A percentile compares a stretch with the other conserved stretches of the same genome.
Evolutionary conservation across 2,113 vertebrate genomes (phyloP).

Genomic region (Halcyon malimbica): DNA sequence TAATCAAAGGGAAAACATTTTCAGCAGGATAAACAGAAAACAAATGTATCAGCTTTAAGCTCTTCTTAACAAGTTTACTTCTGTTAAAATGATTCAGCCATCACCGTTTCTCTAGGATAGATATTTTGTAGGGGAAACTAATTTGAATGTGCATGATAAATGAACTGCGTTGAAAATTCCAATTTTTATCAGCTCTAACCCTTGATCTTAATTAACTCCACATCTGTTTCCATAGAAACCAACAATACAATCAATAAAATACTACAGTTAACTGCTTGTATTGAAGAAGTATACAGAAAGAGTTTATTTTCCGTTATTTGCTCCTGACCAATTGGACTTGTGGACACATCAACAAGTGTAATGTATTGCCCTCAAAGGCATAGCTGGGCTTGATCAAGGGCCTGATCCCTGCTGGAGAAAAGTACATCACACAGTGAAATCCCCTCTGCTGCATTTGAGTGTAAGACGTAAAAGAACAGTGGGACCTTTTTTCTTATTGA

Average conservation of each 20-base stretch:
- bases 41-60: slow-evolving; percentile 40
- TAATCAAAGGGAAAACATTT: slow-evolving; percentile 55
- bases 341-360: not conserved
- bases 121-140: slow-evolving; percentile 64
- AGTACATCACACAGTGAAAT: not conserved
- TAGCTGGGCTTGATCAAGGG: not conserved
- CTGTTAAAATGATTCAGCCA: slow-evolving; percentile 52
- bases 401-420: not conserved
- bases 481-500: not conserved
- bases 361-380: not conserved
- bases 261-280: slow-evolving; percentile 6
- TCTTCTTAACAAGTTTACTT: slow-evolving; percentile 64
- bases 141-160: slow-evolving; percentile 74
- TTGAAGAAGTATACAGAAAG: slow-evolving; percentile 5
- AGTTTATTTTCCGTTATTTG: not conserved
- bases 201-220: slow-evolving; percentile 77
- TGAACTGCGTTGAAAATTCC: slow-evolving; percentile 65
- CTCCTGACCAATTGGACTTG: not conserved
- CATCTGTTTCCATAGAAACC: slow-evolving; percentile 72
- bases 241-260: slow-evolving; percentile 68
- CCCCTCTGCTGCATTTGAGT: not conserved
- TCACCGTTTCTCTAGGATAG: slow-evolving; percentile 38
- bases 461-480: not conserved
- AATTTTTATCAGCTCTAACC: slow-evolving; percentile 70
- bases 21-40: slow-evolving; percentile 31